Evolutionary conservation across 2,888 invertebrate genomes (phyloP).

Genomic region (Piscicola geometra): DNA sequence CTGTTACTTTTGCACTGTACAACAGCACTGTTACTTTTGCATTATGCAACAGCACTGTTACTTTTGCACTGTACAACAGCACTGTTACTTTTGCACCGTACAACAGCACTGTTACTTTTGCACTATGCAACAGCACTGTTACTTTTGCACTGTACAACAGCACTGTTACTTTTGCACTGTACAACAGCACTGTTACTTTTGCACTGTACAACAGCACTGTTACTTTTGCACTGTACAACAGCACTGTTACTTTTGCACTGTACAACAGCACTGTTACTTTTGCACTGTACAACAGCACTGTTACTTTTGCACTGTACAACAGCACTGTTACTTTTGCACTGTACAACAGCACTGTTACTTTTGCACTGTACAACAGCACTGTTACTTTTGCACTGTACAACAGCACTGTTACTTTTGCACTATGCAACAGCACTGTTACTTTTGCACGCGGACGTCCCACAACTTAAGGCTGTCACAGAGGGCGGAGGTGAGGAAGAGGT

Average conservation of each 20-base stretch:
- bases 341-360: constrained; percentile 40
- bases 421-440: constrained; percentile 39
- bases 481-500: constrained; percentile 52
- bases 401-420: constrained; percentile 44
- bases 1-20: constrained; percentile 47
- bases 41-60: constrained; percentile 28
- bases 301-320: constrained; percentile 46
- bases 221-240: constrained; percentile 46
- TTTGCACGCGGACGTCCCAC: constrained; percentile 54
- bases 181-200: constrained; percentile 42
- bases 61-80: constrained; percentile 44
- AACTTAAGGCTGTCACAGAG: constrained; percentile 54
- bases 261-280: constrained; percentile 41
- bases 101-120: too few species aligned
- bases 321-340: constrained; percentile 46
- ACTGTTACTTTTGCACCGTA: constrained; percentile 47
- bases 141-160: constrained; percentile 45
- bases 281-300: constrained; percentile 40
- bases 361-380: constrained; percentile 41
- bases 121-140: background rate
- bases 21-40: too few species aligned
- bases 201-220: constrained; percentile 37
- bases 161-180: constrained; percentile 46
- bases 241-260: constrained; percentile 46
- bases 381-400: constrained; percentile 46